Conservation (phyloP, 53 echinoderm and acorn worm species). For the Actinopyga echinites region DNA sequence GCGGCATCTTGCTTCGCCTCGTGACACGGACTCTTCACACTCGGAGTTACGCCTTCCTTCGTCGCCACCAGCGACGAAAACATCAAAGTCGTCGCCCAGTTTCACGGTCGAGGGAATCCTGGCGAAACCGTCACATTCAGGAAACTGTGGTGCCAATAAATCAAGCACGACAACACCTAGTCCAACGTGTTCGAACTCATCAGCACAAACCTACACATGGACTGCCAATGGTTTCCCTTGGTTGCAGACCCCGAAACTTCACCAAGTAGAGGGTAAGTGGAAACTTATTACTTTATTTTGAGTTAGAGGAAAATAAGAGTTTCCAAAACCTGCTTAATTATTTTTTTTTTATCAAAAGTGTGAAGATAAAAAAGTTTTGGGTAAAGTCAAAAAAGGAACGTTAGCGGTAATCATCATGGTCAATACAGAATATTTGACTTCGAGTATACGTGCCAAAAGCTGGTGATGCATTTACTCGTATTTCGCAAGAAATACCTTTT, state of each 20-base stretch:
- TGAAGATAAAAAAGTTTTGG: no score
- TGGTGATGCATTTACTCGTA: no score
- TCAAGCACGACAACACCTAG: background rate
- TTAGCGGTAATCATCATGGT: no score
- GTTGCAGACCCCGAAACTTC: conserved; percentile 78
- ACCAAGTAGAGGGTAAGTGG: conserved; percentile 60
- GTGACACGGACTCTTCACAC: background rate
- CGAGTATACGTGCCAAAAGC: no score
- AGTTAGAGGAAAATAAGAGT: no score
- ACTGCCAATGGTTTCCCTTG: conserved; percentile 86
- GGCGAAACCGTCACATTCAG: conserved; percentile 45
- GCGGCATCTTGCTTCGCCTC: conserved; percentile 65
- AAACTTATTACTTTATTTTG: background rate
- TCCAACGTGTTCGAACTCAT: conserved; percentile 11
- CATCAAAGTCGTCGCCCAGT: conserved; percentile 51
- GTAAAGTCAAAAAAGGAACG: no score
- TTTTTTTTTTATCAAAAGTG: no score
- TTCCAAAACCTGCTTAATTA: no score
- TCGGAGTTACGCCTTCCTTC: background rate
- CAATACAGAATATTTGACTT: no score
- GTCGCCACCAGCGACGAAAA: conserved; percentile 23
- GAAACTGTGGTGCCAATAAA: background rate
- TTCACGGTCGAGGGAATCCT: conserved; percentile 43
- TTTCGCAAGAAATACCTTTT: no score
- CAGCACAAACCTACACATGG: conserved; percentile 91